Base-by-base conservation (phyloP, 2,113 vertebrate genomes). In the Muscicapa adusta region DNA sequence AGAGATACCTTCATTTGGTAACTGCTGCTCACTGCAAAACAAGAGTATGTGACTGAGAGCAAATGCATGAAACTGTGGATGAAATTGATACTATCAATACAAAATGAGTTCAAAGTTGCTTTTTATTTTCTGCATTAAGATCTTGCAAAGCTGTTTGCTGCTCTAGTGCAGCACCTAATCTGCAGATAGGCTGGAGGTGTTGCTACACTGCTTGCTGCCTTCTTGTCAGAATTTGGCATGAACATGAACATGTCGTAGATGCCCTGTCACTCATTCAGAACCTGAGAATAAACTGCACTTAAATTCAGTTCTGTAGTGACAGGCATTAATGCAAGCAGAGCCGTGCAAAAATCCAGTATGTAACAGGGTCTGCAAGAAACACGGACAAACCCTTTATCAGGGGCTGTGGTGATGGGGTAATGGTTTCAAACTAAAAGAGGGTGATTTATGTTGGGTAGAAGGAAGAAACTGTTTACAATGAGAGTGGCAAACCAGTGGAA, bases 361-460 rank as follows among this genome's bases (percentile, higher is more conserved):
- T 34, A 12, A 29, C 0, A 0, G 8, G 10, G 5, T 28, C 47
- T 28, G 25, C 31, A 42, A 54, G 18, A 33, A 73, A 24, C 8
- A 26, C 4, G 20, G 38, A 23, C 31, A 42, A 25, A 19, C 22
- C 40, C 5, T 38, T 65, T 40, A 12, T 22, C 8, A 8, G 25
- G 38, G 45, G 9, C 29, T 36, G 14, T 47, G 79, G 53, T 22
- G 15, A 18, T 42, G 28, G 28, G 12, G 3, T 47, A 40, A 14
- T 58, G 18, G 14, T 36, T 76, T 82, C n/a, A 53, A 47, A 47
- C 29, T 47, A 33, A 57, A 62, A 36, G 10, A 51, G 24, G 7
- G 8, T 26, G 23, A 62, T 68, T 57, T 33, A 51, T 33, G 15
- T 23, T 24, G 12, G 14, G 2, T 45, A 7, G 13, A 17, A 67